Base-by-base conservation (phyloP, 1,140 invertebrate species). In the Cotesia chilonis region DNA sequence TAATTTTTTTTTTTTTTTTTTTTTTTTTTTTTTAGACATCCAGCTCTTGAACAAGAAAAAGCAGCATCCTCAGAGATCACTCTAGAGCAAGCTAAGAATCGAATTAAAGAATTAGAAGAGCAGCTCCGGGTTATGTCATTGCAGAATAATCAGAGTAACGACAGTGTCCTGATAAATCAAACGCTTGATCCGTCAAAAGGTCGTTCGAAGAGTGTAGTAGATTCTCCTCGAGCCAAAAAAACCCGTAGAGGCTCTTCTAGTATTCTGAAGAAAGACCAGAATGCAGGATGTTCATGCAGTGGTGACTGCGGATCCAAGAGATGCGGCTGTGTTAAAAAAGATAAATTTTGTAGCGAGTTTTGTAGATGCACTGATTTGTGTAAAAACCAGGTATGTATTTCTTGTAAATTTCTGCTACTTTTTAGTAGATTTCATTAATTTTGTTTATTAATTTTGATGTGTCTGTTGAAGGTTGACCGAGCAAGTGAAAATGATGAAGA, bases 241-340 rank as follows among this genome's bases (percentile, higher is more conserved):
- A 35, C 4, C 17, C 17, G 59, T 47, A 72, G 68, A 10, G 17
- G 37, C 38, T 9, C 37, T 4, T 4, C 0, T 9, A 6, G 14
- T 20, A 14, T 28, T 10, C 37, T 6, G 12, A 68, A 7, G 14
- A 70, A 37, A 63, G 38, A 59, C 14, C 61, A 77, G 69, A 47
- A 47, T 47, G 4, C 41, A 9, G 71, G 75, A 10, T 83, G 82
- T 55, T 63, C 55, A 5, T 83, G 81, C 66, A 81, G 76, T 51
- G 72, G 72, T 6, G 74, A 74, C 47, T 83, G 82, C 52, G 52
- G 68, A 0, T 74, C 37, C 1, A 80, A 76, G 51, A 63, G 65
- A 12, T 83, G 82, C 69, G 79, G 80, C 1, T 83, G 82, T 63
- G 75, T 81, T 0, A 82, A 79, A 41, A 81, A 75, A 35, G 14